Evolutionary conservation across 1,140 invertebrate species (phyloP).

Genomic region (Dolichoris vasculosae): DNA sequence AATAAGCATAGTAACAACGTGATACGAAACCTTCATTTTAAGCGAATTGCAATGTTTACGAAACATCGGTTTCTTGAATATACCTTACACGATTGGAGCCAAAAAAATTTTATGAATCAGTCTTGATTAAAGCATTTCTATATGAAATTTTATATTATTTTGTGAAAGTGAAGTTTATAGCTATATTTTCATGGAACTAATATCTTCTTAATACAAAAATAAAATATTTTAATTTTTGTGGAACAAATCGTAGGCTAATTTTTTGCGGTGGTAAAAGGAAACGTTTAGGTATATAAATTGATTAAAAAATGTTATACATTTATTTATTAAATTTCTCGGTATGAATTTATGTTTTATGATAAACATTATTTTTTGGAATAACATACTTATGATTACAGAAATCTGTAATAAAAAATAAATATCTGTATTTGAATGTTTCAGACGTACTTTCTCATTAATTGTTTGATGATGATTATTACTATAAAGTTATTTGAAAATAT

Average conservation of each 20-base stretch:
- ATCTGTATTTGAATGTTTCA: background rate
- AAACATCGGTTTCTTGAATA: background rate
- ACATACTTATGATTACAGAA: background rate
- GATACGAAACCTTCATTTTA: constrained; percentile 1
- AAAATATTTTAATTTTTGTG: constrained; percentile 7
- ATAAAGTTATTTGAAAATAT: no score
- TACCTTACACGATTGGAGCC: background rate
- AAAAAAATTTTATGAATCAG: constrained; percentile 7
- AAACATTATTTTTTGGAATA: background rate
- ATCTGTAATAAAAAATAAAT: background rate
- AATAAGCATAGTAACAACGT: background rate
- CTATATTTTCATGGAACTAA: constrained; percentile 21
- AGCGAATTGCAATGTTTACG: constrained; percentile 19
- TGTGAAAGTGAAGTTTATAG: constrained; percentile 6
- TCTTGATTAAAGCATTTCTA: constrained; percentile 15
- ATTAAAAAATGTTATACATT: background rate
- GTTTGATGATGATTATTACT: no score
- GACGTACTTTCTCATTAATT: no score
- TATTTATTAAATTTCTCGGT: background rate
- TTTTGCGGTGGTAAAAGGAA: background rate
- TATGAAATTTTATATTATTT: constrained; percentile 19
- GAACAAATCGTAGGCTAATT: background rate
- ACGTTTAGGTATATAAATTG: background rate
- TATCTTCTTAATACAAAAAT: constrained; percentile 1
- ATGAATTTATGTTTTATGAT: background rate